Evolutionary conservation across 2,797 vertebrate species (phyloP), one percentile per base, ranked within the genome.

Genomic region (Ammospiza maritima): DNA sequence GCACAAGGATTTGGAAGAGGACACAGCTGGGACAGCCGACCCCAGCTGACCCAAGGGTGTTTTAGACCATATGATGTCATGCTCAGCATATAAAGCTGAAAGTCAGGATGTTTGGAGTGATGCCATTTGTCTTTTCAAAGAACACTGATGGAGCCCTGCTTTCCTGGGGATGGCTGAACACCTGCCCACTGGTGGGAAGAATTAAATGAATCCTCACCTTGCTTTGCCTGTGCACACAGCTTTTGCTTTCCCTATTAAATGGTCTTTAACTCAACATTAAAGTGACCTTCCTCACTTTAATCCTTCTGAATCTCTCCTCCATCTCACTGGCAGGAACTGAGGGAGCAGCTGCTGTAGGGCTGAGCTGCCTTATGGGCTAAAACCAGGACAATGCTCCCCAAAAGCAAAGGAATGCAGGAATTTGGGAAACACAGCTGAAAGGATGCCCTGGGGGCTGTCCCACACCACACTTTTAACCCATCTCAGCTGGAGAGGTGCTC

Each of bases 201-300:
- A 13, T 29, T 11, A 14, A 64, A 51, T 16, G 2, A 72, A 71
- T 30, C 34, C 48, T 66, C 4, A 25, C 11, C 44, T 64, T 9
- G 23, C 42, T 64, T 19, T 76, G 61, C 50, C 47, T 58, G 45
- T 7, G 29, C 10, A 11, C 0, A 0, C 1, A 17, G 65, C 48
- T 71, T 81, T 88, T 57, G 19, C 60, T 42, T 53, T 20, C 30
- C 38, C 18, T 40, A 8, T 34, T 45, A 23, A 73, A 65, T 1
- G 5, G 56, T 18, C 57, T 60, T 88, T 51, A 75, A 61, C 21
- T 75, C 45, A 90, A 32, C n/a, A 27, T 4, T 42, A 42, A 16
- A 42, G 4, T 0, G 3, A 62, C 53, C 51, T 67, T n/a, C 47
- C 71, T 47, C 61, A 44, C 30, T 82, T 75, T 17, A 56, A 88